Base-by-base conservation (phyloP, 2,888 invertebrate species). In the Fragum fragum region DNA sequence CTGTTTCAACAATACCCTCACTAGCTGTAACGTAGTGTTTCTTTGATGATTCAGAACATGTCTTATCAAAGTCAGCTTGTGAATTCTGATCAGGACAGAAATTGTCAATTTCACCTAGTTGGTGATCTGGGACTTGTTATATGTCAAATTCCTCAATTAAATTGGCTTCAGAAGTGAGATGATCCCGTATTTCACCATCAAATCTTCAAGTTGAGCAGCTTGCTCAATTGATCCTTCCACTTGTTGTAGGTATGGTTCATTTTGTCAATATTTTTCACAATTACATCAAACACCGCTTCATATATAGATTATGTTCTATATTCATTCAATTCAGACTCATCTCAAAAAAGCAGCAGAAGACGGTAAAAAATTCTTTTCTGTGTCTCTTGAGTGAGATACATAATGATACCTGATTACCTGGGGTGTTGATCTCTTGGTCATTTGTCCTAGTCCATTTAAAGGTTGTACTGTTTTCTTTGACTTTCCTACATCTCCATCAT, bases 171-270 rank as follows among this genome's bases (percentile, higher is more conserved):
- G 75, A 68, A 28, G 77, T 73, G 28, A 83, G 9, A 28, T 55
- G 21, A 73, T 71, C 76, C 79, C 83, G 79, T 23, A 79, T 82
- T 73, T 82, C 79, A 11, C 53, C 59, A 63, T 76, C 79, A 70
- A 28, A 9, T 76, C 42, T n/a, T 76, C 79, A 16, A 59, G 39
- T 5, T 47, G 39, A 52, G 32, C 70, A 11, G 23, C 36, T 21
- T 63, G 61, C 14, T 74, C 79, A 21, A 72, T 75, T 16, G 57
- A 66, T 3, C 3, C 47, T n/a, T 47, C 18, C 16, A 47, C 14
- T 47, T 47, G 18, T 18, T 47, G 18, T n/a, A 47, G n/a, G 47
- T 18, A 47, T 18, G 47, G 47, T 14, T 47, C 47, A 14, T 47
- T n/a, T 14, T 14, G 18, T 47, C 47, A 18, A 47, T 47, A 18